phyloP scores from a whole-genome alignment of 2,113 vertebrate species.

The Glareola pratincola region DNA sequence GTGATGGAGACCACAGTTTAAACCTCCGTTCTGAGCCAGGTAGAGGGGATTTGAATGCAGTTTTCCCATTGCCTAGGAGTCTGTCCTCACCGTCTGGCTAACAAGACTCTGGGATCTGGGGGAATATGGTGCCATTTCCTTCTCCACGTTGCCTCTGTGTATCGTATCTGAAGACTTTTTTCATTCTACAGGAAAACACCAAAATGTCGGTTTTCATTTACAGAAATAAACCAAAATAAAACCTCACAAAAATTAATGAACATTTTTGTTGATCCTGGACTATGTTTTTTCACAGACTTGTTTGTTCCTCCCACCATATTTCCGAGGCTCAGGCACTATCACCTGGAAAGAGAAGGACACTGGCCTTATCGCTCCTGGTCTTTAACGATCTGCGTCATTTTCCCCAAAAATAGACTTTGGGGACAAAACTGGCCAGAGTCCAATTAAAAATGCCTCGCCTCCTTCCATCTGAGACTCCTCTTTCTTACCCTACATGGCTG shows the following conservation, averaged over 20 bases:
- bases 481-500: neutral
- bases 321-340: neutral
- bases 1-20: neutral
- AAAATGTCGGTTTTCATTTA: neutral
- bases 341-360: neutral
- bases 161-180: neutral
- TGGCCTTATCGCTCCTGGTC: neutral
- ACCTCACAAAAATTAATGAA: neutral
- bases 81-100: neutral
- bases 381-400: neutral
- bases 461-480: neutral
- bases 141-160: neutral
- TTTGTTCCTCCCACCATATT: neutral
- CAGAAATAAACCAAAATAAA: neutral
- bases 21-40: neutral
- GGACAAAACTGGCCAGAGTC: neutral
- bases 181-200: neutral
- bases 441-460: neutral
- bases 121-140: neutral
- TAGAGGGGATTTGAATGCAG: neutral
- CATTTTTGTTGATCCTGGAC: neutral
- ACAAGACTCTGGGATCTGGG: neutral
- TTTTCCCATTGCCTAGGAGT: neutral
- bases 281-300: neutral
- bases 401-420: neutral